Conservation (phyloP, 2,888 invertebrate genomes). For the Rhingia rostrata region DNA sequence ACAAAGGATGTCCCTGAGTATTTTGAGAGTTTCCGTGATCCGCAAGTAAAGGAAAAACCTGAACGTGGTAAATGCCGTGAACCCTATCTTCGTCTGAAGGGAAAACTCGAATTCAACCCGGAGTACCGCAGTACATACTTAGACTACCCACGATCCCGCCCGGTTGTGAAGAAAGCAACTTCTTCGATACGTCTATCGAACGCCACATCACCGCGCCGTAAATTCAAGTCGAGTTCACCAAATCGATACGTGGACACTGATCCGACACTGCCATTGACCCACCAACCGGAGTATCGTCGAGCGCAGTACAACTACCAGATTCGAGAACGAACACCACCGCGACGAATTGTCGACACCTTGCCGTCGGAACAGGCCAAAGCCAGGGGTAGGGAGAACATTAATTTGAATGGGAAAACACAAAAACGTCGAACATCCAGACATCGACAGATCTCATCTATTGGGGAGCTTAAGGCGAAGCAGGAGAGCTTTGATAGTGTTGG, state of each 20-base stretch:
- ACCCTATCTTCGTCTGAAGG: conserved; percentile 80
- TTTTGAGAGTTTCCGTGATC: conserved; percentile 82
- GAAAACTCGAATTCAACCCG: conserved; percentile 83
- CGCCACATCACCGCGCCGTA: conserved; percentile 75
- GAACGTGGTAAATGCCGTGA: conserved; percentile 82
- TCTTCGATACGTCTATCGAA: conserved; percentile 81
- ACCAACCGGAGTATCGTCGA: conserved; percentile 82
- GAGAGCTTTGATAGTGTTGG: conserved; percentile 79
- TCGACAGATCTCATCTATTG: conserved; percentile 75
- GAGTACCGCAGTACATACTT: conserved; percentile 82
- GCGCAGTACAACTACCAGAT: conserved; percentile 82
- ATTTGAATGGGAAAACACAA: conserved; percentile 63
- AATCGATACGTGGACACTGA: conserved; percentile 63
- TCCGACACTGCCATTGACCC: conserved; percentile 77
- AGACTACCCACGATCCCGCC: conserved; percentile 82
- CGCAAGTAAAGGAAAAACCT: conserved; percentile 81
- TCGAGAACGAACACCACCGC: conserved; percentile 78
- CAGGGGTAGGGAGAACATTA: conserved; percentile 60
- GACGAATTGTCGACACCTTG: conserved; percentile 65
- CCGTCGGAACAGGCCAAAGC: conserved; percentile 35
- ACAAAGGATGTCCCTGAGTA: conserved; percentile 81
- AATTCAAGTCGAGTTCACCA: conserved; percentile 75
- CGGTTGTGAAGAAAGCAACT: conserved; percentile 80
- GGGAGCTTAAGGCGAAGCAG: conserved; percentile 72
- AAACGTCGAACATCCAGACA: conserved; percentile 77